A percentile compares a stretch with the other conserved stretches of the same genome.
Conservation (phyloP, 2,113 vertebrate species). For the Amphiprion ocellaris region DNA sequence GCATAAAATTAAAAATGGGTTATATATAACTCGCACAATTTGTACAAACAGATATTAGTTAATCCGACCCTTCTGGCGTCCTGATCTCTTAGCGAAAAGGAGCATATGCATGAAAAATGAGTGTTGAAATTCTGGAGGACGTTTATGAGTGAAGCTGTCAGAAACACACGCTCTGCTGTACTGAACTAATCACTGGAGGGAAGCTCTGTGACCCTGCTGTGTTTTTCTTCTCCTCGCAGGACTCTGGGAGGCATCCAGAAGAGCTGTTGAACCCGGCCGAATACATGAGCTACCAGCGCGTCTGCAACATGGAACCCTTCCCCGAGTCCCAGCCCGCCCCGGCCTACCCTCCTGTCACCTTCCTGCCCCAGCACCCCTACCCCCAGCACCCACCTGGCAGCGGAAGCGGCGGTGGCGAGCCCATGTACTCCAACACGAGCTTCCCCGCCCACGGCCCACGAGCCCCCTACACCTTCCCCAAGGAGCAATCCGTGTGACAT, state of each 20-base stretch:
- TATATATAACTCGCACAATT: background rate
- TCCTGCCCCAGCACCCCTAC: constrained; percentile 85
- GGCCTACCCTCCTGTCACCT: constrained; percentile 80
- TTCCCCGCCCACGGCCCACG: constrained; percentile 84
- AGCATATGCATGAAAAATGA: background rate
- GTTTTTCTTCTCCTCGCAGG: constrained; percentile 79
- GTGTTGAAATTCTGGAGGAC: background rate
- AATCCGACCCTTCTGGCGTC: too few relatives aligned
- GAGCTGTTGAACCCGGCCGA: constrained; percentile 86
- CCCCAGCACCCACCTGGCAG: constrained; percentile 71
- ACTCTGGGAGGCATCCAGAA: constrained; percentile 86
- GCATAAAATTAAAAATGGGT: background rate
- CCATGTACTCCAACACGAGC: constrained; percentile 88
- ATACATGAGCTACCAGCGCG: constrained; percentile 86
- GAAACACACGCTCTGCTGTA: background rate
- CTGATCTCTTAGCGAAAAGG: background rate
- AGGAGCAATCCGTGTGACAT: constrained; percentile 89
- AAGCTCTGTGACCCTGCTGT: constrained; percentile 30
- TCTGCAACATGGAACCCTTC: constrained; percentile 79
- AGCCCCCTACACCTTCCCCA: constrained; percentile 87
- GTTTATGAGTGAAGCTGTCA: background rate
- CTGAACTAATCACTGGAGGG: background rate
- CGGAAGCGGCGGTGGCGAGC: constrained; percentile 28
- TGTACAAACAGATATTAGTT: background rate
- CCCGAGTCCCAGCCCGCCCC: constrained; percentile 80